These are phyloP conservation scores for Rhagologus leucostigma DNA, from an alignment of 2,113 vertebrate species.

Conservation along the genomic window DNA sequence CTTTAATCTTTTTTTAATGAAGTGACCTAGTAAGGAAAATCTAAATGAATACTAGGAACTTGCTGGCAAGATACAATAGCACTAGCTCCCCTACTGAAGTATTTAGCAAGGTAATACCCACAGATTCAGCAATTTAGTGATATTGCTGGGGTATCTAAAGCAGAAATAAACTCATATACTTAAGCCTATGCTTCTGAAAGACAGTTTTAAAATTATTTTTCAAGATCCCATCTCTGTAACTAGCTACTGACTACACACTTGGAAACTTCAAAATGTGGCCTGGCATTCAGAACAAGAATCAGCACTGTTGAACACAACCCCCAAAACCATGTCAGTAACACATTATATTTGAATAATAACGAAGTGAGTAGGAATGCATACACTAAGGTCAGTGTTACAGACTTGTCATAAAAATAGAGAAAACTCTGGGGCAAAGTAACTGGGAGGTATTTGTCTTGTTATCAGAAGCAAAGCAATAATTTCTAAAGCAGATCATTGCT, in stretches of 20 bases:
- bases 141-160: not conserved
- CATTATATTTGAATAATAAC: not conserved
- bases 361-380: not conserved
- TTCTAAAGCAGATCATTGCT: not conserved
- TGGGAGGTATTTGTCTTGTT: not conserved
- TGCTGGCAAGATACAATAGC: not conserved
- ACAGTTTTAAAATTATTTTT: not conserved
- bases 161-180: not conserved
- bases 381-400: not conserved
- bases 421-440: not conserved
- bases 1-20: slow-evolving; percentile 54
- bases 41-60: not conserved
- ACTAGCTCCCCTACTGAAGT: not conserved
- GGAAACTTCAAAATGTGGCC: not conserved
- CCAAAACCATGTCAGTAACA: not conserved
- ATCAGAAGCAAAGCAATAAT: not conserved
- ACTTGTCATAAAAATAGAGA: not conserved
- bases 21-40: slow-evolving; percentile 45
- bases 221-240: not conserved
- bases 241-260: not conserved
- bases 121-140: not conserved
- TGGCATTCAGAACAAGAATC: not conserved
- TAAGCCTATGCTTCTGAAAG: not conserved
- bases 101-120: not conserved
- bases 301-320: not conserved